Evolutionary conservation across 2,113 vertebrate species (phyloP).

Genomic region (Centropus bengalensis): DNA sequence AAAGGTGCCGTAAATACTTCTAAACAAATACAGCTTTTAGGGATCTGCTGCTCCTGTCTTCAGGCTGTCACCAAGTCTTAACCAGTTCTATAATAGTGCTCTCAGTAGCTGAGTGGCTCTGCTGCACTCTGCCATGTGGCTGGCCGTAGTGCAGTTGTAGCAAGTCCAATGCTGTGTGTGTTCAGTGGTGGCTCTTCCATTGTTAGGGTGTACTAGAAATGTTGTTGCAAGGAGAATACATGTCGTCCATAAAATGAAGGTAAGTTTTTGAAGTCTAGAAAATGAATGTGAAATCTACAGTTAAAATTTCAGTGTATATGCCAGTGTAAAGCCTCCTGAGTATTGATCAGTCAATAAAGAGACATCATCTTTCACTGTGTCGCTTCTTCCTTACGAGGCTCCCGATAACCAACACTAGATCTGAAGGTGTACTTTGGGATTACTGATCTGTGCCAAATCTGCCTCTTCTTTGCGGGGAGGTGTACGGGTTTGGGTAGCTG

Average conservation of each 20-base stretch:
- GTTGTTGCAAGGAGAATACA: accelerated
- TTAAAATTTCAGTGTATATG: background rate
- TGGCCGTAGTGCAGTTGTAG: background rate
- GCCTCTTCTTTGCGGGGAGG: background rate
- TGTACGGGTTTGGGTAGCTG: background rate
- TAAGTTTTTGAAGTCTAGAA: slow-evolving; percentile 18
- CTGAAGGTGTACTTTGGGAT: accelerated
- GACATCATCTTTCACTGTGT: background rate
- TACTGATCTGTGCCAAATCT: accelerated
- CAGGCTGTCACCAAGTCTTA: background rate
- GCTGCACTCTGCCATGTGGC: background rate
- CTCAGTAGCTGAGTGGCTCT: background rate
- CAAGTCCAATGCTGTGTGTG: accelerated
- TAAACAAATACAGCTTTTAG: background rate
- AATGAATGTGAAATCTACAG: background rate
- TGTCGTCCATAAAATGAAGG: background rate
- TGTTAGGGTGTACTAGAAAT: accelerated
- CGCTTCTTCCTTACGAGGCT: background rate
- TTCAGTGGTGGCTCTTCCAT: background rate
- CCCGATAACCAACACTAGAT: background rate
- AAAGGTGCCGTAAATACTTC: background rate
- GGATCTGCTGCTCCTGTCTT: background rate
- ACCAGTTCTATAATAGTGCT: accelerated
- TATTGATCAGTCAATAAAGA: slow-evolving; percentile 43
- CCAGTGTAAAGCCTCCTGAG: background rate